phyloP scores from a whole-genome alignment of 2,888 invertebrate genomes.

The Sesia bembeciformis region DNA sequence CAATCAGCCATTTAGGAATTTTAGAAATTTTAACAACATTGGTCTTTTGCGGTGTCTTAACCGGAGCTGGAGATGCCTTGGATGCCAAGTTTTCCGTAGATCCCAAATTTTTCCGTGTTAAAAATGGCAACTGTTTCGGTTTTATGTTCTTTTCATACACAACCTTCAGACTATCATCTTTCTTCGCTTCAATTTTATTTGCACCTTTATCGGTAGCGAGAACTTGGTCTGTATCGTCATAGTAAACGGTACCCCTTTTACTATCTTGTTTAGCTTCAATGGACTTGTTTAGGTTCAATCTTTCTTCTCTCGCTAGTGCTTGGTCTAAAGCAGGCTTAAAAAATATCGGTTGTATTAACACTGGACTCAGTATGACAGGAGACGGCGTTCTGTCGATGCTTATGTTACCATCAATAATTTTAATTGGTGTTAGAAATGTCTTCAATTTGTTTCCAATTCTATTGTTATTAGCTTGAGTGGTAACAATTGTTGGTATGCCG shows the following conservation, averaged over 20 bases:
- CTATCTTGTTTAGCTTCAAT: conserved; percentile 15
- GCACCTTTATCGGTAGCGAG: conserved; percentile 15
- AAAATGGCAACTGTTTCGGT: conserved; percentile 35
- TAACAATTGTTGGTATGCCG: conserved; percentile 13
- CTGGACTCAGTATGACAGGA: conserved; percentile 55
- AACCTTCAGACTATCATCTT: conserved; percentile 23
- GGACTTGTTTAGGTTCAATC: conserved; percentile 5
- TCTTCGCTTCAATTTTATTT: conserved; percentile 9
- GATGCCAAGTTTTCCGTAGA: conserved; percentile 30
- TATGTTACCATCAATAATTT: conserved; percentile 30
- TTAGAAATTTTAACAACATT: conserved; percentile 38
- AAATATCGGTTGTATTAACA: conserved; percentile 49
- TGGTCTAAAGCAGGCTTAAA: conserved; percentile 20
- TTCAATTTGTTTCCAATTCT: conserved; percentile 24
- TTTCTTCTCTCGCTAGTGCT: neutral
- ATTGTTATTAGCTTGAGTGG: conserved; percentile 12
- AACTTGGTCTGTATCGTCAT: conserved; percentile 56
- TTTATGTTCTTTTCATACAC: conserved; percentile 49
- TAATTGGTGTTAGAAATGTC: conserved; percentile 43
- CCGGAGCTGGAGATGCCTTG: conserved; percentile 21
- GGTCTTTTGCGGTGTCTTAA: conserved; percentile 18
- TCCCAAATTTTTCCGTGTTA: conserved; percentile 34
- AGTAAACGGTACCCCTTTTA: conserved; percentile 45
- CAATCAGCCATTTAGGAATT: conserved; percentile 47
- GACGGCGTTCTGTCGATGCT: conserved; percentile 23